A percentile compares a stretch with the other conserved stretches of the same genome.
phyloP scores from a whole-genome alignment of 2,113 vertebrate species.

The Malurus elegans region DNA sequence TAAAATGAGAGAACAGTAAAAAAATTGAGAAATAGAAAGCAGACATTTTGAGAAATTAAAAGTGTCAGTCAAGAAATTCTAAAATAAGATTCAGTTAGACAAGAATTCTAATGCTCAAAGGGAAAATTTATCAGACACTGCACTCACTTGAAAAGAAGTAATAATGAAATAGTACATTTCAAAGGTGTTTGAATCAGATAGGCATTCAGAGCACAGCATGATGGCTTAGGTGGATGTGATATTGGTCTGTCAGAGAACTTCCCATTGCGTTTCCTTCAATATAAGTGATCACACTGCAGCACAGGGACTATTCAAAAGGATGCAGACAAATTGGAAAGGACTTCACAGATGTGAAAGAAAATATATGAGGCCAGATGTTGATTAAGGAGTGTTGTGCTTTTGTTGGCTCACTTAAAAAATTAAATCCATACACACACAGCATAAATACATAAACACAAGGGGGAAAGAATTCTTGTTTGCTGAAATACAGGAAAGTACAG shows the following conservation, averaged over 20 bases:
- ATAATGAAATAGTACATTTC: not conserved
- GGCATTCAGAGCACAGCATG: not conserved
- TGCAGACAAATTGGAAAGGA: slow-evolving; percentile 12
- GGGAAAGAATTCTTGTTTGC: not conserved
- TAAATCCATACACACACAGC: not conserved
- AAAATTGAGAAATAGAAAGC: not conserved
- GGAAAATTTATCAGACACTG: not conserved
- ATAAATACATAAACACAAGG: not conserved
- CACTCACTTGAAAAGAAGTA: not conserved
- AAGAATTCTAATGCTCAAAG: not conserved
- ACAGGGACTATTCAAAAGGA: not conserved
- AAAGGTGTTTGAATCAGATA: not conserved
- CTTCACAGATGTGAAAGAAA: slow-evolving; percentile 28
- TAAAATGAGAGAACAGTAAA: not conserved
- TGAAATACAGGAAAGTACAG: not conserved
- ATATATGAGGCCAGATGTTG: slow-evolving; percentile 13
- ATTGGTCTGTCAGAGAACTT: not conserved
- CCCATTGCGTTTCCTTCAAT: not conserved
- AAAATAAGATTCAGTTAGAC: not conserved
- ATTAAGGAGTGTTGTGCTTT: slow-evolving; percentile 22
- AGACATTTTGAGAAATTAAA: not conserved
- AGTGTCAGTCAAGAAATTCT: not conserved
- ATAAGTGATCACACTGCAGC: not conserved
- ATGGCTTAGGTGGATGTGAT: not conserved
- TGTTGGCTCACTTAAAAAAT: not conserved